Percentiles rank a stretch among this genome's conserved stretches.
Conservation (phyloP, 1,140 invertebrate genomes). For the Holcopasites calliopsidis region DNA sequence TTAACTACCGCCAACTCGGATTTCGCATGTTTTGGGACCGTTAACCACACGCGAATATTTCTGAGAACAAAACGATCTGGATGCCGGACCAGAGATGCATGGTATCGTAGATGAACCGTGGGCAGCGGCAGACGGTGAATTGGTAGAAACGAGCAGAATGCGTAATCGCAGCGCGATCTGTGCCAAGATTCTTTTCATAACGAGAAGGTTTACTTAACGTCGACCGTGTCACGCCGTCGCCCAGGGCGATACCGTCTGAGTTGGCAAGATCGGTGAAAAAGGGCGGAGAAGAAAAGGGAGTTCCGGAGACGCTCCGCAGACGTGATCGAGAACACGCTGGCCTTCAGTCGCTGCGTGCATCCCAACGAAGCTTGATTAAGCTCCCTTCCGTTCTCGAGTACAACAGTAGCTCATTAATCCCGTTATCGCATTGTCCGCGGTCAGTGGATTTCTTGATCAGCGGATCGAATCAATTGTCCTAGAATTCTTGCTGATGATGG, state of each 20-base stretch:
- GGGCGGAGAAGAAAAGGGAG: not conserved
- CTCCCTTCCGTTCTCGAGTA: slow-evolving; percentile 34
- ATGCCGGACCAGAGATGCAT: not conserved
- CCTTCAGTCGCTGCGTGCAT: slow-evolving; percentile 27
- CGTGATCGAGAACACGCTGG: slow-evolving; percentile 46
- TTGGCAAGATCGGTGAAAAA: slow-evolving; percentile 20
- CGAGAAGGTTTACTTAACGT: slow-evolving; percentile 7
- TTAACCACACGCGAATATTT: too few relatives aligned
- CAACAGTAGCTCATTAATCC: slow-evolving; percentile 52
- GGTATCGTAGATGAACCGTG: not conserved
- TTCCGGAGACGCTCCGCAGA: slow-evolving; percentile 7
- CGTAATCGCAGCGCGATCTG: not conserved
- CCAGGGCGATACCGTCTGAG: slow-evolving; percentile 5
- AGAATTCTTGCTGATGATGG: too few relatives aligned
- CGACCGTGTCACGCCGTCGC: not conserved
- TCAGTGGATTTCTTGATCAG: slow-evolving; percentile 42
- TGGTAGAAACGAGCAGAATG: slow-evolving; percentile 5
- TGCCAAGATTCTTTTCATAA: slow-evolving; percentile 12
- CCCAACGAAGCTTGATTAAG: slow-evolving; percentile 52
- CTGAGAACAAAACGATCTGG: not conserved
- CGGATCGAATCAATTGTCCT: slow-evolving; percentile 1
- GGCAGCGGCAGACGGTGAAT: not conserved
- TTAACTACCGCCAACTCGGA: too few relatives aligned
- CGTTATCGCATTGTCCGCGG: slow-evolving; percentile 37
- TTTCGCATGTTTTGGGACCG: not conserved